phyloP scores from a whole-genome alignment of 2,113 vertebrate genomes.

The Anas platyrhynchos region DNA sequence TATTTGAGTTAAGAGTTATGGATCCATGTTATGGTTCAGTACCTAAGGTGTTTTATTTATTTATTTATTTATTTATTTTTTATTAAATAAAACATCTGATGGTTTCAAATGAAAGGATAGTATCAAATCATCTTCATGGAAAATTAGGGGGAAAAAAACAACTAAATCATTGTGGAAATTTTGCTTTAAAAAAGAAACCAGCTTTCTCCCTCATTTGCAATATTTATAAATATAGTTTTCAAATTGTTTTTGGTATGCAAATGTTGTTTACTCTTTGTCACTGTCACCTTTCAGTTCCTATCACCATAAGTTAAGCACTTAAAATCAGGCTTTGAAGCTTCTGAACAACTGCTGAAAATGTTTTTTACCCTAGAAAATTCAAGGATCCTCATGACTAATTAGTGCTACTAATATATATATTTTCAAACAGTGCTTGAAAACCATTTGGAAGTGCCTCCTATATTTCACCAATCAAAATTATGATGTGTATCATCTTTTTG shows the following conservation, averaged over 20 bases:
- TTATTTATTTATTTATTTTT: no score
- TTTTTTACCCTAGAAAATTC: conserved; percentile 50
- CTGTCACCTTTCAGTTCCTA: conserved; percentile 47
- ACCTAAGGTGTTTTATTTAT: background rate
- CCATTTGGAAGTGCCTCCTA: background rate
- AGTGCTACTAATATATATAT: conserved; percentile 33
- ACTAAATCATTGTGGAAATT: background rate
- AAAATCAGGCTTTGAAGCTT: conserved; percentile 58
- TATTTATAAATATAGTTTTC: conserved; percentile 57
- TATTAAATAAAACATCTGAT: background rate
- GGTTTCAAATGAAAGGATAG: background rate
- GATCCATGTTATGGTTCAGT: background rate
- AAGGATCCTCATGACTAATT: conserved; percentile 39
- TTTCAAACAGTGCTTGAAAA: background rate
- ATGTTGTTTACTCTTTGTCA: conserved; percentile 64
- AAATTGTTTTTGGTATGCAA: conserved; percentile 61
- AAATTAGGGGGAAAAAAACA: background rate
- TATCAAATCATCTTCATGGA: background rate
- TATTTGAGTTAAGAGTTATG: background rate
- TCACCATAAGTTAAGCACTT: conserved; percentile 20
- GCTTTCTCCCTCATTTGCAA: conserved; percentile 35
- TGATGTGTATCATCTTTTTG: background rate
- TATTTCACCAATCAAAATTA: conserved; percentile 34
- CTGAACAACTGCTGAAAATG: conserved; percentile 29
- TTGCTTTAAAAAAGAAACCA: background rate